Percentiles rank a stretch among this genome's conserved stretches.
phyloP scores from a whole-genome alignment of 2,113 vertebrate genomes.

The Corvus moneduloides region DNA sequence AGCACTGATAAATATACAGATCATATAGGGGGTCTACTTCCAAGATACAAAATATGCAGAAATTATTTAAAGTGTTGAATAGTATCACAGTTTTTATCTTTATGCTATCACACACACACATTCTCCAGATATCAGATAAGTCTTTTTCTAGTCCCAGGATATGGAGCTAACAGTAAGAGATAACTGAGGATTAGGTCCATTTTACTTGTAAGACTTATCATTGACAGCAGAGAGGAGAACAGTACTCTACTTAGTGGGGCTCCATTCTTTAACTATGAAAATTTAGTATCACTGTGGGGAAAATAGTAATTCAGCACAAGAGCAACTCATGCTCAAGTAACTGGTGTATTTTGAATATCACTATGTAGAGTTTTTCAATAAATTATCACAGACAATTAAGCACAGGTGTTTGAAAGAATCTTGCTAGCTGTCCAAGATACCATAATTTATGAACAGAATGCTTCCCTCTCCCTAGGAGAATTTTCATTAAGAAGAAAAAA shows the following conservation, averaged over 20 bases:
- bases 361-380: background rate
- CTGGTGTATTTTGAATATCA: background rate
- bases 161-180: background rate
- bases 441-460: slow-evolving; percentile 9
- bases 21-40: background rate
- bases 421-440: slow-evolving; percentile 26
- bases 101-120: background rate
- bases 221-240: background rate
- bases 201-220: background rate
- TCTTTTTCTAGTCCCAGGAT: background rate
- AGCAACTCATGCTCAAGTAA: background rate
- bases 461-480: background rate
- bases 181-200: background rate
- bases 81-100: background rate
- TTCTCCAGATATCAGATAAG: background rate
- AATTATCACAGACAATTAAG: slow-evolving; percentile 4
- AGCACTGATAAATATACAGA: background rate
- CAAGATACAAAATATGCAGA: background rate
- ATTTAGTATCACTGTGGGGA: background rate
- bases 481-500: background rate
- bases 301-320: background rate
- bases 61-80: background rate
- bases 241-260: background rate
- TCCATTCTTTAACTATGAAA: background rate
- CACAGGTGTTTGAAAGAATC: slow-evolving; percentile 29